Base-by-base conservation (phyloP, 2,797 vertebrate species). In the Peromyscus attwateri region DNA sequence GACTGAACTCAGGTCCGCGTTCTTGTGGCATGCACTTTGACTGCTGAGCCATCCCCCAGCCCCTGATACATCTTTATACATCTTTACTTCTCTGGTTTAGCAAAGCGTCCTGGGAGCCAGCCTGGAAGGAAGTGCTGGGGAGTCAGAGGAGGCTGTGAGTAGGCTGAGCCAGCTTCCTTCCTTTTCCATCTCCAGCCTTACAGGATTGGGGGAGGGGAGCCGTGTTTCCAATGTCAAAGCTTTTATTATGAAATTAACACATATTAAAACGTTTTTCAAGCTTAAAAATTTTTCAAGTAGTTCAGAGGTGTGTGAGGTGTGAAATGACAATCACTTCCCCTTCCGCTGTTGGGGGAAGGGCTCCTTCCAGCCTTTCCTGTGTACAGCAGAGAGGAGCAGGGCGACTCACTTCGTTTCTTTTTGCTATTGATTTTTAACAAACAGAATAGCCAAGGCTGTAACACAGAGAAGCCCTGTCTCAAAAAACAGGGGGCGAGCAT, bases 211-310 rank as follows among this genome's bases (percentile, higher is more conserved):
- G 34, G 16, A 7, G 17, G n/a, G 25, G 68, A 16, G 3, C 49
- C 0, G 2, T 43, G 37, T 87, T 88, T 71, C 76, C 79, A 62
- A 60, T 84, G n/a, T 84, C 83, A 29, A 21, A 40, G 49, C 29
- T 89, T 75, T 75, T 31, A n/a, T 60, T 90, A 29, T 68, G 85
- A 82, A 85, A 57, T 82, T 73, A 93, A 92, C 40, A 34, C 66
- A n/a, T 11, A 52, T 60, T 87, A 73, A 55, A 80, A 46, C 17
- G 31, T n/a, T 19, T 64, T 75, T 64, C 70, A 62, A 70, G 46
- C 31, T 27, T 64, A 75, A 29, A 10, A 21, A 2, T 34, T 34
- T 83, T 52, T 71, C 57, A 76, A 43, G 70, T 55, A 40, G 52
- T 11, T 52, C 34, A 77, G 73, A 87, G 75, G 8, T 57, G 6